Conservation (phyloP, 2,113 vertebrate species). For the Pseudopipra pipra region DNA sequence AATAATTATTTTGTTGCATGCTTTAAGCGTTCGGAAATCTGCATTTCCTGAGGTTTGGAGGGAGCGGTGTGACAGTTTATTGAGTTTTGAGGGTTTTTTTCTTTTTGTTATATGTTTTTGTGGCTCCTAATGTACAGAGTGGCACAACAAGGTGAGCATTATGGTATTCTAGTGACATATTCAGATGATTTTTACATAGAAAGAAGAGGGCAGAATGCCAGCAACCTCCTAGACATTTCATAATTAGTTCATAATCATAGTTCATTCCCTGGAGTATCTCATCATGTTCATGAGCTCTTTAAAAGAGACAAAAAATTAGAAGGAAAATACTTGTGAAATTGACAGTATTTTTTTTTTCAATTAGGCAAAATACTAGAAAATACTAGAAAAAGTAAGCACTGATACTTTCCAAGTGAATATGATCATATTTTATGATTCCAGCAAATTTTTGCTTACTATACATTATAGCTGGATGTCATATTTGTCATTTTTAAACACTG, state of each 20-base stretch:
- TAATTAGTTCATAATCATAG: neutral
- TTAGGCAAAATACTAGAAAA: neutral
- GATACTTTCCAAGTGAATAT: neutral
- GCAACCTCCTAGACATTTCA: neutral
- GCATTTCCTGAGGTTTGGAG: neutral
- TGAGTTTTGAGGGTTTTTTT: neutral
- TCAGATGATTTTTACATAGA: neutral
- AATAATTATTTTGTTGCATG: neutral
- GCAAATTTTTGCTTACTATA: neutral
- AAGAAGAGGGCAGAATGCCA: neutral
- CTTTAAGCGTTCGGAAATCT: neutral
- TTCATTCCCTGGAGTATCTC: neutral
- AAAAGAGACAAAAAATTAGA: neutral
- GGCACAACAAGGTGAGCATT: neutral
- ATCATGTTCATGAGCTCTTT: neutral
- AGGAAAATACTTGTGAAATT: neutral
- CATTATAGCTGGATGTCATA: neutral
- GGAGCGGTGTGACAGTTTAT: accelerated
- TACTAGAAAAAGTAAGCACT: neutral
- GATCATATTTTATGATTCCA: neutral
- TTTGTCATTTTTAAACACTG: neutral
- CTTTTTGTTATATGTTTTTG: neutral
- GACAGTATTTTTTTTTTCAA: neutral
- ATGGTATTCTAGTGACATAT: neutral
- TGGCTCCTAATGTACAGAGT: neutral